Evolutionary conservation across 2,888 invertebrate genomes (phyloP).

Genomic region (Bedellia somnulentella): DNA sequence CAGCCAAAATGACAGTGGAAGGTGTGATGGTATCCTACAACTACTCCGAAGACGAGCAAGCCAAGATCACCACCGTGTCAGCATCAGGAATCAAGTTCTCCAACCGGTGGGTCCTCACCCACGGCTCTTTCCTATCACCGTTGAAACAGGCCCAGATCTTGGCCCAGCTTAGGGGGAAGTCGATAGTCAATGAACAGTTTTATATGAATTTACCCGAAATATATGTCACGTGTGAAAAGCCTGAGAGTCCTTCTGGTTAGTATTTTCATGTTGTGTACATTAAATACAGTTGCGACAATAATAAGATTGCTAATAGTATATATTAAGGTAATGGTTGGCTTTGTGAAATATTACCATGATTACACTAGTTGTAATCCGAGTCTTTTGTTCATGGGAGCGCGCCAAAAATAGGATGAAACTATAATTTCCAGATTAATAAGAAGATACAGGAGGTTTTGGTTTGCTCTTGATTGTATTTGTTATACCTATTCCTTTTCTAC

Average conservation of each 20-base stretch:
- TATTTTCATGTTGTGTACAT: no score
- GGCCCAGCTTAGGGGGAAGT: slow-evolving; percentile 29
- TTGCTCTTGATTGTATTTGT: no score
- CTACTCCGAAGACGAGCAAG: slow-evolving; percentile 30
- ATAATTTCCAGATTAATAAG: no score
- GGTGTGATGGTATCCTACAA: slow-evolving; percentile 55
- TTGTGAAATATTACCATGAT: no score
- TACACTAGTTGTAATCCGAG: no score
- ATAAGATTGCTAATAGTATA: no score
- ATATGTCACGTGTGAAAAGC: slow-evolving; percentile 43
- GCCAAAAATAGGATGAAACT: no score
- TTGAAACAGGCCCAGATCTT: slow-evolving; percentile 38
- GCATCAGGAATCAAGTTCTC: slow-evolving; percentile 56
- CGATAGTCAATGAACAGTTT: slow-evolving; percentile 40
- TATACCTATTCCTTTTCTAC: no score
- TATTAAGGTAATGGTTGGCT: no score
- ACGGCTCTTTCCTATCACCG: slow-evolving; percentile 50
- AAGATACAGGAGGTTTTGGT: no score
- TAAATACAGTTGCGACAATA: no score
- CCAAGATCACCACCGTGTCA: slow-evolving; percentile 47
- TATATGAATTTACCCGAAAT: slow-evolving; percentile 44
- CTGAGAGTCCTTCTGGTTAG: slow-evolving; percentile 12
- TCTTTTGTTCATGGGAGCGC: no score
- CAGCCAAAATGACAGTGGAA: slow-evolving; percentile 34
- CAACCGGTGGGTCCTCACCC: slow-evolving; percentile 54